A percentile compares a stretch with the other conserved stretches of the same genome.
These are phyloP conservation scores for Lochmaea crataegi DNA, from an alignment of 2,888 invertebrate genomes.

Conservation along the genomic window DNA sequence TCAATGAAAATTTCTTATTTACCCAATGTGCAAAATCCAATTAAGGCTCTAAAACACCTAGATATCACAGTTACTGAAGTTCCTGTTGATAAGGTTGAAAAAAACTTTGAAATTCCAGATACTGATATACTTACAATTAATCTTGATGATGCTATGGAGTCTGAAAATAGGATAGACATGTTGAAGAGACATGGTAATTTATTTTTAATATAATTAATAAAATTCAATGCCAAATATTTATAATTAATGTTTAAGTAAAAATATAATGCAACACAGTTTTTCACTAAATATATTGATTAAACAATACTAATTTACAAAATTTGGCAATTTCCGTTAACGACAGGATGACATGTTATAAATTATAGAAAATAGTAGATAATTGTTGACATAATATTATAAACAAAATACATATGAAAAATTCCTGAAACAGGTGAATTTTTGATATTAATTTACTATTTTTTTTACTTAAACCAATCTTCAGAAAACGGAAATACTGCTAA, in stretches of 20 bases:
- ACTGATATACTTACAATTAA: constrained; percentile 69
- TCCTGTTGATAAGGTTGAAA: constrained; percentile 54
- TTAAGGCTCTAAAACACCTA: constrained; percentile 68
- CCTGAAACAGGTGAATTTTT: too few species aligned
- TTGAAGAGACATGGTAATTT: constrained; percentile 71
- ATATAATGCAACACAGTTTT: too few species aligned
- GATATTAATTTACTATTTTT: too few species aligned
- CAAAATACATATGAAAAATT: too few species aligned
- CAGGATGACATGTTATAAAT: too few species aligned
- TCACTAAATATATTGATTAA: too few species aligned
- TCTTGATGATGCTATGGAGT: constrained; percentile 70
- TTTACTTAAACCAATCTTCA: constrained; percentile 26
- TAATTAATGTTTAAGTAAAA: too few species aligned
- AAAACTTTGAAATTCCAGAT: constrained; percentile 59
- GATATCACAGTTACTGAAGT: constrained; percentile 58
- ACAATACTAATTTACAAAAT: too few species aligned
- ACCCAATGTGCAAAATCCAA: constrained; percentile 72
- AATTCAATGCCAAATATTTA: too few species aligned
- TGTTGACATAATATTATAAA: too few species aligned
- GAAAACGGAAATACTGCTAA: constrained; percentile 9
- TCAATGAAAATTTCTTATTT: constrained; percentile 67
- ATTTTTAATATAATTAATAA: not conserved
- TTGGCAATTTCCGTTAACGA: too few species aligned
- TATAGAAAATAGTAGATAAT: too few species aligned
- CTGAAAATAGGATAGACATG: constrained; percentile 69